A percentile compares a stretch with the other conserved stretches of the same genome.
Conservation (phyloP, 2,113 vertebrate species). For the Erythrocebus patas region DNA sequence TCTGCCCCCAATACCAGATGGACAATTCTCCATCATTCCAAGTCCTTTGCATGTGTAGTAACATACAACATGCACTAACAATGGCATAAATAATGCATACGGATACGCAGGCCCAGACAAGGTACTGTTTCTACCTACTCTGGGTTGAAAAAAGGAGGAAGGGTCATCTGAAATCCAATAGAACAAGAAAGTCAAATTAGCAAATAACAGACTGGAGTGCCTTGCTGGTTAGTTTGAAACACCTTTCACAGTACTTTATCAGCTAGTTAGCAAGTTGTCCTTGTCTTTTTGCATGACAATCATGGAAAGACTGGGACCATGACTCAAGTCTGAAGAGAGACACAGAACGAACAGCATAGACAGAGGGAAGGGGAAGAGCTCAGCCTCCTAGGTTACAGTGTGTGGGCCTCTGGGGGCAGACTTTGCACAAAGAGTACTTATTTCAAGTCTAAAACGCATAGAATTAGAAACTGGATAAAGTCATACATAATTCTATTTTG, state of each 20-base stretch:
- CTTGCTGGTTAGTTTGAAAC: neutral
- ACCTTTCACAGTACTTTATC: neutral
- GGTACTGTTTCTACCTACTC: neutral
- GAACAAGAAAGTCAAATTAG: neutral
- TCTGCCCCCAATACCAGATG: neutral
- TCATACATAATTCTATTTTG: neutral
- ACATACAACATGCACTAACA: neutral
- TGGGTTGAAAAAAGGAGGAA: neutral
- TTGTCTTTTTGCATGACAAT: neutral
- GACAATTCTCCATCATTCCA: neutral
- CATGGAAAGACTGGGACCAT: neutral
- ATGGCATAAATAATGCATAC: neutral
- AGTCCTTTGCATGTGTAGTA: neutral
- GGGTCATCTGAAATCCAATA: neutral
- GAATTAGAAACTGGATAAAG: neutral
- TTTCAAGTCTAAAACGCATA: neutral
- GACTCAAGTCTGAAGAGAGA: neutral
- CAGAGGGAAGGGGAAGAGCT: neutral
- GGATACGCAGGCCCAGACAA: neutral
- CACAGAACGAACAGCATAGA: neutral
- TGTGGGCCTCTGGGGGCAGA: neutral
- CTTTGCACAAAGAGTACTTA: neutral
- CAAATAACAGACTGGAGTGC: neutral
- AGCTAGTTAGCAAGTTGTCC: neutral
- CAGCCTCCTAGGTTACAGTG: neutral